Evolutionary conservation across 2,113 vertebrate species (phyloP), one percentile per base, ranked within the genome.

Genomic region (Archocentrus centrarchus): DNA sequence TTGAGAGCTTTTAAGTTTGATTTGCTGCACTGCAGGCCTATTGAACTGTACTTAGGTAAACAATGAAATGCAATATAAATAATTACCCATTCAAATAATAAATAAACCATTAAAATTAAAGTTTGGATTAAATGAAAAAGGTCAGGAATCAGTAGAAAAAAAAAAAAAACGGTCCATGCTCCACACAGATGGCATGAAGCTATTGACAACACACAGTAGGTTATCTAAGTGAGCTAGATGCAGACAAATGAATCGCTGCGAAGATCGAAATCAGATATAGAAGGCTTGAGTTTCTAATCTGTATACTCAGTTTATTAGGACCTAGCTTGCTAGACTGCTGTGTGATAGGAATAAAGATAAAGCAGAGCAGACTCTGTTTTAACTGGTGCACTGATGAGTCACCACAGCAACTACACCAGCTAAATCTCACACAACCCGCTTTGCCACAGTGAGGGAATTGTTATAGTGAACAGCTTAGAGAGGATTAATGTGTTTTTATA

Each of bases 321-420:
- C 22, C 6, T 47, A 61, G 5, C 59, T 22, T 55, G 30, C 41
- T 75, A 53, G 61, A 78, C 62, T 64, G 73, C 13, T 18, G n/a
- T 77, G 83, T 81, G 78, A 84, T 64, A 53, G 35, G 77, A 89
- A 83, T 82, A 53, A 68, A 59, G 64, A 83, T 68, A 77, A 77
- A 77, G 75, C 68, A 14, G 55, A 73, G 81, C 58, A 88, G 77
- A 75, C 27, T 35, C 32, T 22, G 30, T 59, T 62, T 88, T 78
- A 89, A 93, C 44, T 91, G 92, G 84, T 39, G 93, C 94, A 94
- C 63, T 32, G 92, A 95, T 95, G 94, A 95, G 84, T 95, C 94
- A 95, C 89, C 87, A 37, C 89, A 85, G 89, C 58, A 61, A 59
- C 50, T 13, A 64, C 85, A 73, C 62, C 30, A 58, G 83, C 44